A percentile compares a stretch with the other conserved stretches of the same genome.
These are phyloP conservation scores for Avahi laniger DNA, from an alignment of 2,797 vertebrate genomes.

Conservation along the genomic window DNA sequence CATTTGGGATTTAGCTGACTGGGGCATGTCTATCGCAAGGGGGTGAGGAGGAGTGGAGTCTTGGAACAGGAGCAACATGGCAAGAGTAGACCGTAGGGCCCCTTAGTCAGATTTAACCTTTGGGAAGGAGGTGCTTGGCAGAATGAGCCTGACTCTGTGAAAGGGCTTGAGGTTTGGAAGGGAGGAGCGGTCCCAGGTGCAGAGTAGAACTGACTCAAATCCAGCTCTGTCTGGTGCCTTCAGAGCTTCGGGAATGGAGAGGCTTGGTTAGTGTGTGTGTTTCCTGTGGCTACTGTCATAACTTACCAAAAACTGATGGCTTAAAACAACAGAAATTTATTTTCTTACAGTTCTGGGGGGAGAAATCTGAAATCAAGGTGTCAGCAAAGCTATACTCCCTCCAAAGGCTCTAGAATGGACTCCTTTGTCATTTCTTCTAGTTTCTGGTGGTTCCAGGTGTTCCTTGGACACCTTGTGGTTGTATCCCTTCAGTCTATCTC, in stretches of 20 bases:
- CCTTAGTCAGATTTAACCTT: background rate
- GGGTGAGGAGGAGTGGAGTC: rapidly evolving
- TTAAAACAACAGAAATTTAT: background rate
- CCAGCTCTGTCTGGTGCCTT: background rate
- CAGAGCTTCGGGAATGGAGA: background rate
- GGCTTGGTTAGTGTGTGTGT: background rate
- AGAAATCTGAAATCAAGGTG: background rate
- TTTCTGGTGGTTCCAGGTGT: background rate
- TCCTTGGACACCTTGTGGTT: too few species aligned
- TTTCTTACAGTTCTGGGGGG: background rate
- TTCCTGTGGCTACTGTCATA: background rate
- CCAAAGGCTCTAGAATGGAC: background rate
- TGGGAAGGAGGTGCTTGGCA: background rate
- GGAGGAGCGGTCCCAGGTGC: background rate
- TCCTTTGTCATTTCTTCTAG: background rate
- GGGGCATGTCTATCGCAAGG: background rate
- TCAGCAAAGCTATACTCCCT: background rate
- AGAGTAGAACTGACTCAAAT: background rate
- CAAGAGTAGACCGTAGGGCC: background rate
- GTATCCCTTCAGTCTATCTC: background rate
- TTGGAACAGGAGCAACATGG: background rate
- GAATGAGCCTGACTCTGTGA: background rate
- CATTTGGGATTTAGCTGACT: background rate
- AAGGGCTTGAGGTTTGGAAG: background rate
- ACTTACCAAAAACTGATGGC: background rate